phyloP scores from a whole-genome alignment of 2,888 invertebrate genomes.

The Bugula neritina region DNA sequence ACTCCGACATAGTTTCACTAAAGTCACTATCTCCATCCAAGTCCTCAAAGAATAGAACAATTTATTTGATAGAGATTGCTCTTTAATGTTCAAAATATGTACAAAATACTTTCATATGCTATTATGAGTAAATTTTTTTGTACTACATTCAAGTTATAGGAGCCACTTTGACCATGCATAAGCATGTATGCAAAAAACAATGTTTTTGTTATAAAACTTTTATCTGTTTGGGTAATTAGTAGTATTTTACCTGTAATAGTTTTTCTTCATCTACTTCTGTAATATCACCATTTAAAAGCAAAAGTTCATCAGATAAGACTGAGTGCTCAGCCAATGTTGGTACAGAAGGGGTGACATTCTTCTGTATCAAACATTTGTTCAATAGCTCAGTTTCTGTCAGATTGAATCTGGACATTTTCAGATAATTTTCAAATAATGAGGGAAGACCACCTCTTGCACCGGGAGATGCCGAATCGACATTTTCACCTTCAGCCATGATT shows the following conservation, averaged over 20 bases:
- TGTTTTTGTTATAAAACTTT: no score
- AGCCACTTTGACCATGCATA: no score
- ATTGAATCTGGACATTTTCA: slow-evolving; percentile 4
- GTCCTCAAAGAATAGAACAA: not conserved
- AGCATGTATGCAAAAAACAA: no score
- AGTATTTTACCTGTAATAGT: not conserved
- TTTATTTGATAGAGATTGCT: no score
- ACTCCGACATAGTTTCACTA: slow-evolving; percentile 17
- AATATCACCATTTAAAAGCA: not conserved
- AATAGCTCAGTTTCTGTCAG: not conserved
- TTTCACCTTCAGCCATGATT: not conserved
- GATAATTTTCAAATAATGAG: slow-evolving; percentile 20
- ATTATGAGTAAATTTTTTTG: no score
- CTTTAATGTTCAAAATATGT: no score
- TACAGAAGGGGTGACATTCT: not conserved
- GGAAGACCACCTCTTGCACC: not conserved
- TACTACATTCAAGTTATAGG: no score
- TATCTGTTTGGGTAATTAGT: no score
- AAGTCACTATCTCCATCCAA: slow-evolving; percentile 11
- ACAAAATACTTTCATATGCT: no score
- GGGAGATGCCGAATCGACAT: not conserved
- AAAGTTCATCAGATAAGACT: not conserved
- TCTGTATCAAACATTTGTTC: not conserved
- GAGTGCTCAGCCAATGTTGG: not conserved
- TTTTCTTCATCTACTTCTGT: not conserved